phyloP scores from a whole-genome alignment of 2,113 vertebrate genomes.

The Murina feae region DNA sequence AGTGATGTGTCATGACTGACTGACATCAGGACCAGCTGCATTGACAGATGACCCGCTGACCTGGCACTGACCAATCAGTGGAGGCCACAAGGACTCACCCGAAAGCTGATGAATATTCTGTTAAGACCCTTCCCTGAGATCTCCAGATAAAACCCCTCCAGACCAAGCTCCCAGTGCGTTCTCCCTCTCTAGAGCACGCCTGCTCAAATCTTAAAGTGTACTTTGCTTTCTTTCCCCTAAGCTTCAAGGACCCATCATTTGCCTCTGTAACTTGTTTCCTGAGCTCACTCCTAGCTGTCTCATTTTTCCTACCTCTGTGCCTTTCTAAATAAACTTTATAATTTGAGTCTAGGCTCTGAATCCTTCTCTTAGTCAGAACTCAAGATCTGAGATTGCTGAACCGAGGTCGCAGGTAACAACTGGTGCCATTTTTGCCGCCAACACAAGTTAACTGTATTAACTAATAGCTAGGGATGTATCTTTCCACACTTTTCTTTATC shows the following conservation, averaged over 20 bases:
- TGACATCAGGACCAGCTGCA: not conserved
- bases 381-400: not conserved
- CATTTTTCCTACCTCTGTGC: not conserved
- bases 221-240: not conserved
- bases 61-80: not conserved
- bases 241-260: not conserved
- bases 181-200: not conserved
- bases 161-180: not conserved
- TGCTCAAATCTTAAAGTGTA: not conserved
- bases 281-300: not conserved
- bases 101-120: not conserved
- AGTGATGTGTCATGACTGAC: not conserved
- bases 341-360: not conserved
- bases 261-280: not conserved
- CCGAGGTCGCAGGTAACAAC: not conserved
- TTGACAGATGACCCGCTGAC: not conserved
- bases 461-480: not conserved
- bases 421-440: not conserved
- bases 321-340: not conserved
- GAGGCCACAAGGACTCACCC: not conserved
- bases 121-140: not conserved
- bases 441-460: not conserved
- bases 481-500: not conserved
- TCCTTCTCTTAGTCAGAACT: not conserved
- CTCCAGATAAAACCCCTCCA: not conserved